Conservation (phyloP, 2,797 vertebrate species). For the Odontamblyopus lacepedii region DNA sequence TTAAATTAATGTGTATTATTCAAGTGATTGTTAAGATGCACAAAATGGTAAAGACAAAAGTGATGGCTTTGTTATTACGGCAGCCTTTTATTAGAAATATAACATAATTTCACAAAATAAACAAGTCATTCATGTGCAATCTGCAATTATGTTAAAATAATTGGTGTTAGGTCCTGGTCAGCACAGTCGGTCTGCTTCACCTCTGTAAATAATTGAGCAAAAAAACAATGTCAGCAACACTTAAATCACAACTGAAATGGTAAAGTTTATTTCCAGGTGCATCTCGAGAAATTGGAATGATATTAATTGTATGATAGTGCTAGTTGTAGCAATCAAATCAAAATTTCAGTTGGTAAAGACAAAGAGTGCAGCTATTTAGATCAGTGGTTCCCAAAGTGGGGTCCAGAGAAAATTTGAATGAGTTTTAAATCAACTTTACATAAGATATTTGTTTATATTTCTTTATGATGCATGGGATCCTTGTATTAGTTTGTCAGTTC, state of each 20-base stretch:
- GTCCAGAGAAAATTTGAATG: too few species aligned
- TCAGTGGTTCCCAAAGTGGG: too few species aligned
- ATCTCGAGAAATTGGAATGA: not conserved
- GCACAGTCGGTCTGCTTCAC: slow-evolving; percentile 74
- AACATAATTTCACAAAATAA: slow-evolving; percentile 40
- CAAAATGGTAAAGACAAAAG: slow-evolving; percentile 49
- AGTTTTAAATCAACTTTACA: too few species aligned
- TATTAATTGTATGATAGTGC: not conserved
- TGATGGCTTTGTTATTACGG: slow-evolving; percentile 52
- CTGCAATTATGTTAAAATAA: slow-evolving; percentile 37
- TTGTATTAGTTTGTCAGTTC: too few species aligned
- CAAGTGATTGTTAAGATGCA: slow-evolving; percentile 42
- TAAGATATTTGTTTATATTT: too few species aligned
- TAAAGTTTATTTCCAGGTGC: not conserved
- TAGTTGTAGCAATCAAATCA: too few species aligned
- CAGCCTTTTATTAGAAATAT: slow-evolving; percentile 55
- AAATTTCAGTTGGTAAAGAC: too few species aligned
- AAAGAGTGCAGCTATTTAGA: too few species aligned
- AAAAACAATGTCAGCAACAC: slow-evolving; percentile 52
- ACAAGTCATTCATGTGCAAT: slow-evolving; percentile 33
- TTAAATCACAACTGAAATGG: not conserved
- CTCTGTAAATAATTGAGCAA: slow-evolving; percentile 81
- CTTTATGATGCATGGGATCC: too few species aligned
- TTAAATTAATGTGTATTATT: slow-evolving; percentile 65
- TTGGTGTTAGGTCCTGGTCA: slow-evolving; percentile 63